Conservation (phyloP, 1,140 invertebrate species). For the Amyelois transitella region DNA sequence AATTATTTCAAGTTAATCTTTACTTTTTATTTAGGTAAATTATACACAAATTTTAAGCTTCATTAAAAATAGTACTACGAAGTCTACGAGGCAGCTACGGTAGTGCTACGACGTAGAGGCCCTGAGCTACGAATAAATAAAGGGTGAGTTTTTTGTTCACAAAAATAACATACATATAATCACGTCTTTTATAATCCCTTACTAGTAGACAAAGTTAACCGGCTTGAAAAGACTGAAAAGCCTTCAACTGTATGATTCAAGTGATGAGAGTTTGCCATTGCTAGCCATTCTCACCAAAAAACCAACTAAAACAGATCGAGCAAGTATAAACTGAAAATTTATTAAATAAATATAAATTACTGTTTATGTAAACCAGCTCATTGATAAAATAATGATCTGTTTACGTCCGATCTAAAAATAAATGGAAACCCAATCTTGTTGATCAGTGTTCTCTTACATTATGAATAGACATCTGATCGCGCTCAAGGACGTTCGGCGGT, state of each 20-base stretch:
- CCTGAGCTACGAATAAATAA: no score
- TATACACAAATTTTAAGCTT: no score
- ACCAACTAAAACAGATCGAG: not conserved
- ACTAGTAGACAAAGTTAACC: no score
- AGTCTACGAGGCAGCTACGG: not conserved
- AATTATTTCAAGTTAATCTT: no score
- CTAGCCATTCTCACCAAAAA: no score
- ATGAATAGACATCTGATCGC: not conserved
- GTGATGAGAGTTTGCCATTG: no score
- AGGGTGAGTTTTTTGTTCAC: no score
- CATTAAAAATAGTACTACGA: not conserved
- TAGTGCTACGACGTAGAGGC: not conserved
- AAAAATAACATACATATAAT: no score
- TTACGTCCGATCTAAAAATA: not conserved
- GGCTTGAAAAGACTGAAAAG: no score
- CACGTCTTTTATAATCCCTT: no score
- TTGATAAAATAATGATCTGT: not conserved
- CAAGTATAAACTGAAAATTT: not conserved
- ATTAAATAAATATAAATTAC: not conserved
- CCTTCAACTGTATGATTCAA: no score
- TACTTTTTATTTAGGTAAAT: no score
- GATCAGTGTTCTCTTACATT: not conserved
- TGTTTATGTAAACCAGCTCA: not conserved
- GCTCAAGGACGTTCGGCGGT: not conserved
- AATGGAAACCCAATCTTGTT: not conserved